Evolutionary conservation across 2,888 invertebrate species (phyloP).

Genomic region (Cryptus viduatorius): DNA sequence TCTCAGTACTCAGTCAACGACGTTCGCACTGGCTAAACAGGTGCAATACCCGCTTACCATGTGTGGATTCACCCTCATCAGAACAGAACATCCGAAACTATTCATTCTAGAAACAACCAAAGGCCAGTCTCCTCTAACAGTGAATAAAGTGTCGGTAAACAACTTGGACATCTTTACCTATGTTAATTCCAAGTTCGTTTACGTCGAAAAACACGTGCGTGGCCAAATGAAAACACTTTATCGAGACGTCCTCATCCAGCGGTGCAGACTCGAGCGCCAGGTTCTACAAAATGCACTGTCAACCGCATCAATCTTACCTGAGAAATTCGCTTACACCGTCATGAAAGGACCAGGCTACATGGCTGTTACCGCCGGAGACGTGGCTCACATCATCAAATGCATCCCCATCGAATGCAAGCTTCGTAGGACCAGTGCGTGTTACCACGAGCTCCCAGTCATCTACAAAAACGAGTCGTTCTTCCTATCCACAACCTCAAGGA

Average conservation of each 20-base stretch:
- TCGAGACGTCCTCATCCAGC: conserved; percentile 14
- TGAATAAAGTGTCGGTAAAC: no score
- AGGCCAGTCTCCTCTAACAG: no score
- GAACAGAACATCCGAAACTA: no score
- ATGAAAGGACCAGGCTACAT: conserved; percentile 73
- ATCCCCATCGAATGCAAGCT: conserved; percentile 67
- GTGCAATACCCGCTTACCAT: background rate
- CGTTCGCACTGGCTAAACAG: conserved; percentile 36
- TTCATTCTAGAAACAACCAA: background rate
- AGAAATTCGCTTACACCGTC: conserved; percentile 71
- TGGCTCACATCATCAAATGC: conserved; percentile 54
- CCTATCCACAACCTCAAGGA: conserved; percentile 35
- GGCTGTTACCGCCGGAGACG: conserved; percentile 72
- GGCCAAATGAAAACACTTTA: conserved; percentile 38
- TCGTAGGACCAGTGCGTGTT: conserved; percentile 64
- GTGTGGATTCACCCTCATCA: conserved; percentile 15
- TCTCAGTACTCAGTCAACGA: conserved; percentile 32
- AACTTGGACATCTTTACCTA: conserved; percentile 6
- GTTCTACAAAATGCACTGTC: conserved; percentile 10
- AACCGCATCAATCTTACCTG: conserved; percentile 66
- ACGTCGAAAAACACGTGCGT: conserved; percentile 32
- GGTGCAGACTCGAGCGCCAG: conserved; percentile 28
- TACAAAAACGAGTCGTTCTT: conserved; percentile 30
- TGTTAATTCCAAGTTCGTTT: background rate
- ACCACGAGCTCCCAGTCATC: conserved; percentile 70